Conservation (phyloP, 2,113 vertebrate genomes). For the Gavia stellata region DNA sequence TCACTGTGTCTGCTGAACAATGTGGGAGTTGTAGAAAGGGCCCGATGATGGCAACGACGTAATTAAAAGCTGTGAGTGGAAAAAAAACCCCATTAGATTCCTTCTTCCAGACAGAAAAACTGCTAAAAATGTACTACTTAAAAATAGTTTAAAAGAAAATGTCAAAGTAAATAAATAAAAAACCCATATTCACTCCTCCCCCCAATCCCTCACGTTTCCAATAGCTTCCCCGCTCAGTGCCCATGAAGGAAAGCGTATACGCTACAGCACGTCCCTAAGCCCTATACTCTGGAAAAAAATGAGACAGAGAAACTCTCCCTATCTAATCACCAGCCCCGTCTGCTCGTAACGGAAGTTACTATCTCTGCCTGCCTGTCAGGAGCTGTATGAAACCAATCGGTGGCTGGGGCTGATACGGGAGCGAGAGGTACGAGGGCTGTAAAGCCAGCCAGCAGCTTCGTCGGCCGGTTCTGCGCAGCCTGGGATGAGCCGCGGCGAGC, state of each 20-base stretch:
- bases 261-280: not conserved
- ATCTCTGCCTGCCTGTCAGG: constrained; percentile 43
- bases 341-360: constrained; percentile 42
- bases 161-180: constrained; percentile 44
- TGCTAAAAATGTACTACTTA: constrained; percentile 12
- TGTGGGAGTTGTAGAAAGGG: constrained; percentile 30
- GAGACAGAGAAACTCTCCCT: constrained; percentile 36
- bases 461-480: not conserved
- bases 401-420: not conserved
- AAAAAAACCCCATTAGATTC: not conserved
- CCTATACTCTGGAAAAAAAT: not conserved
- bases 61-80: constrained; percentile 48
- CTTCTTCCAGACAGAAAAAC: constrained; percentile 46
- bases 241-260: not conserved
- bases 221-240: not conserved
- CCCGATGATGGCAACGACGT: not conserved
- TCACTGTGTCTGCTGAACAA: constrained; percentile 30
- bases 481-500: accelerated
- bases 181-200: not conserved
- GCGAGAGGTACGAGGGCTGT: not conserved
- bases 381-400: not conserved
- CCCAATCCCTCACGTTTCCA: not conserved
- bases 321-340: constrained; percentile 32
- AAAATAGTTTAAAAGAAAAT: constrained; percentile 34
- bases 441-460: accelerated